Conservation (phyloP, 1,140 invertebrate species). For the Drosophila willistoni region DNA sequence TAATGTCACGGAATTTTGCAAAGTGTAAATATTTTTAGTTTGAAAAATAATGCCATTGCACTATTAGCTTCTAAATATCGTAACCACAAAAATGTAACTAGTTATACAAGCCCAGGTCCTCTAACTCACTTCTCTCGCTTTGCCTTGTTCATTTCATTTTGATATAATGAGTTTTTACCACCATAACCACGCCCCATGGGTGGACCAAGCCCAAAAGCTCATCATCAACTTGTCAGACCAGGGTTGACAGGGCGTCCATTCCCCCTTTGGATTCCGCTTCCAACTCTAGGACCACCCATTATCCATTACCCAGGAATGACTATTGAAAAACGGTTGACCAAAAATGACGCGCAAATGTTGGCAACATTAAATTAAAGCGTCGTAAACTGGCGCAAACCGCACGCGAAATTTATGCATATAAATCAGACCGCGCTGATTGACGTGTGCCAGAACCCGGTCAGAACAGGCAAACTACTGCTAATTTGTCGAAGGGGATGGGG, state of each 20-base stretch:
- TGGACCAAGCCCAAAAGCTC: constrained; percentile 24
- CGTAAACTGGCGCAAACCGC: constrained; percentile 65
- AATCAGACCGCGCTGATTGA: constrained; percentile 67
- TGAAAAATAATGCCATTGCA: constrained; percentile 5
- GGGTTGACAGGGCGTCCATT: background rate
- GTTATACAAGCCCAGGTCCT: constrained; percentile 1
- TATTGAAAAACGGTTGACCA: constrained; percentile 68
- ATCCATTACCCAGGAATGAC: constrained; percentile 61
- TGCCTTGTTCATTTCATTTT: constrained; percentile 1
- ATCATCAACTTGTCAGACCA: constrained; percentile 39
- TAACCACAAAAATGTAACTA: constrained; percentile 20
- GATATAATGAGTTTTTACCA: constrained; percentile 52
- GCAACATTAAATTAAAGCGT: constrained; percentile 76
- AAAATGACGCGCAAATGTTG: constrained; percentile 78
- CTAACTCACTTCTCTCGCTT: background rate
- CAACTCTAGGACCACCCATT: background rate
- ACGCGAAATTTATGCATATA: constrained; percentile 78
- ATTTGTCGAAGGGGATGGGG: constrained; percentile 47
- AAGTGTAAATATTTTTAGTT: background rate
- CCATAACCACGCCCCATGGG: constrained; percentile 1
- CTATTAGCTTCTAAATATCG: constrained; percentile 2
- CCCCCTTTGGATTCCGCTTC: background rate
- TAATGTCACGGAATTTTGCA: background rate
- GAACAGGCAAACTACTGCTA: constrained; percentile 67
- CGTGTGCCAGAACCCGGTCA: constrained; percentile 49